Base-by-base conservation (phyloP, 2,113 vertebrate genomes). In the Silurus asotus region DNA sequence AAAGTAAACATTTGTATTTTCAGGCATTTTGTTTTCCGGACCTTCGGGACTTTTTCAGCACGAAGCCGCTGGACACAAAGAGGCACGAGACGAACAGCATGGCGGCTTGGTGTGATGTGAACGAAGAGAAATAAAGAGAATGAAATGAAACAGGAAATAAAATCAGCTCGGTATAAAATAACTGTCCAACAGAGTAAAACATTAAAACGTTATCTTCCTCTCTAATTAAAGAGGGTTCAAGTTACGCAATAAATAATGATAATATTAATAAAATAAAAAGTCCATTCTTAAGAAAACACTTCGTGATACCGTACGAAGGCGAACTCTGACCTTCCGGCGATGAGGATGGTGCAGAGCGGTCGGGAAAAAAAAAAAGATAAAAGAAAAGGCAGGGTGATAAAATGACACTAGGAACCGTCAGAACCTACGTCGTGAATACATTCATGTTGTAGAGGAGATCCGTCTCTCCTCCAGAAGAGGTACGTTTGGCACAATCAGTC, bases 401-500 rank as follows among this genome's bases (percentile, higher is more conserved):
- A 93, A 93, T 90, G 81, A 92, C 87, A 86, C 90, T 93, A 92
- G 88, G 93, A 92, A 92, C 88, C 85, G 90, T 87, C 90, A 90
- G 92, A 93, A 94, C 93, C 92, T 93, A 94, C 93, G 94, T 90
- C 90, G 83, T 91, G 90, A 94, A 94, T 95, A 96, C 95, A 96
- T 96, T 96, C 94, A 95, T 93, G 90, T 91, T 91, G 90, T 91
- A 91, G 69, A 90, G 90, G 88, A 88, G 17, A 61, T 82, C 82
- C 84, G 84, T 89, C 88, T 87, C 89, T 87, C 85, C 86, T 86
- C 86, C 87, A 37, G 61, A 84, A 90, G 94, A 95, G 94, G 94
- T 94, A 95, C 92, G 70, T 93, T 94, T 95, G 94, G 95, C 94
- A 96, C 93, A 80, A 86, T 86, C 55, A 81, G 76, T 80, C 28